phyloP scores from a whole-genome alignment of 1,140 invertebrate genomes.

The Drosophila virilis region DNA sequence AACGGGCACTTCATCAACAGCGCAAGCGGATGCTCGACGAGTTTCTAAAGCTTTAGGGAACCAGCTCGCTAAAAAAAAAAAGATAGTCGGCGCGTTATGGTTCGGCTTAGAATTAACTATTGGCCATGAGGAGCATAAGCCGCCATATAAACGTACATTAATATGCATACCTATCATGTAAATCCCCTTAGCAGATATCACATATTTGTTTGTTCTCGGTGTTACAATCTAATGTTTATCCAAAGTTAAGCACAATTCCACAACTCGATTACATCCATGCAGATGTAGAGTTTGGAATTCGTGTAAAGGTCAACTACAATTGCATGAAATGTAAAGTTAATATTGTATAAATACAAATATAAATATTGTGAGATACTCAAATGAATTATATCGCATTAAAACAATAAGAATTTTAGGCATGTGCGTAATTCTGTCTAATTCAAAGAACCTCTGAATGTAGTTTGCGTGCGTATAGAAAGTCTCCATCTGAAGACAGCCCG shows the following conservation, averaged over 20 bases:
- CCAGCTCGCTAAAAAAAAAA: not conserved
- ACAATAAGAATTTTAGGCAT: conserved; percentile 46
- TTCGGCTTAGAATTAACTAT: conserved; percentile 7
- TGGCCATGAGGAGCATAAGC: not conserved
- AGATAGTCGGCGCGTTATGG: not conserved
- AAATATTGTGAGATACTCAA: conserved; percentile 49
- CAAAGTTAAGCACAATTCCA: conserved; percentile 51
- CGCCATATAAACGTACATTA: conserved; percentile 3
- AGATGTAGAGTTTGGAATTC: conserved; percentile 38
- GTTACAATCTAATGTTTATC: conserved; percentile 61
- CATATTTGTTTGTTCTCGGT: conserved; percentile 74
- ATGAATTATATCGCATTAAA: conserved; percentile 36
- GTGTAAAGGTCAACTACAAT: conserved; percentile 57
- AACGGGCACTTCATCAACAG: conserved; percentile 71
- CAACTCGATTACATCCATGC: conserved; percentile 1
- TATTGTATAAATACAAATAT: conserved; percentile 54
- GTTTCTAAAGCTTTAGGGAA: conserved; percentile 68
- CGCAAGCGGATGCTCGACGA: conserved; percentile 78
- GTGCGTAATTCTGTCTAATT: conserved; percentile 32
- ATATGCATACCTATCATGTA: conserved; percentile 33
- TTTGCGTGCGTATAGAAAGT: conserved; percentile 35
- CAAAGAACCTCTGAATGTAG: conserved; percentile 59
- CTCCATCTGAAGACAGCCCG: conserved; percentile 27
- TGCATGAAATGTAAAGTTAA: conserved; percentile 71
- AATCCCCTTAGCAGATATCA: conserved; percentile 68